Base-by-base conservation (phyloP, 1,140 invertebrate species). In the Hesperophylax magnus region DNA sequence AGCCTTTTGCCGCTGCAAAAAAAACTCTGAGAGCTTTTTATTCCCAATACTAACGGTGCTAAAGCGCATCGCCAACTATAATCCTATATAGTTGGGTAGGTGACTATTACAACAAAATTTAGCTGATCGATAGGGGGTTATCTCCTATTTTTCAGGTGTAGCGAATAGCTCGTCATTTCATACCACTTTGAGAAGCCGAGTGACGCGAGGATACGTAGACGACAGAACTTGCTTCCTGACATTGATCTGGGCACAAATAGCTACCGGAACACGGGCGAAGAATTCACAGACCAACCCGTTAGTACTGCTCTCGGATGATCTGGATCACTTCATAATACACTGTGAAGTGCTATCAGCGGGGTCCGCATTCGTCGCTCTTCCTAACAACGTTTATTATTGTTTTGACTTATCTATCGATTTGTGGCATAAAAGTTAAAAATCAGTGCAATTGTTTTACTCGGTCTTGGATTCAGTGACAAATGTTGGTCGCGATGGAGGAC, bases 231-330 rank as follows among this genome's bases (percentile, higher is more conserved):
- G 34, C 34, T 34, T 20, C 56, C 56, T n/a, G 17, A n/a, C 56
- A 60, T 31, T 65, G 61, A 65, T 65, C 61, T 24, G 61, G 17
- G 61, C 20, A 65, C 27, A 65, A 65, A 24, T 65, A 9, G 61
- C 22, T 31, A 65, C 61, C 61, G 61, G 27, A 27, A 65, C 61
- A 65, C 61, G 27, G 22, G 24, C 34, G 34, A 34, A 6, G 34
- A 34, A 34, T 34, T 34, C 34, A 34, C 34, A 6, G 34, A 34
- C 34, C 34, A 34, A 8, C n/a, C n/a, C n/a, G n/a, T 6, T 6
- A 6, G 0, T 34, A 8, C 34, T 8, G 34, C 34, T 34, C 34
- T 27, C 17, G 5, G 54, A 60, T 22, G n/a, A 22, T 60, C 56
- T 22, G 15, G 56, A 20, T 4, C 14, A 22, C 22, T 0, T 22